Percentiles rank a stretch among this genome's conserved stretches.
Conservation (phyloP, 1,140 invertebrate species). For the Magallana angulata region DNA sequence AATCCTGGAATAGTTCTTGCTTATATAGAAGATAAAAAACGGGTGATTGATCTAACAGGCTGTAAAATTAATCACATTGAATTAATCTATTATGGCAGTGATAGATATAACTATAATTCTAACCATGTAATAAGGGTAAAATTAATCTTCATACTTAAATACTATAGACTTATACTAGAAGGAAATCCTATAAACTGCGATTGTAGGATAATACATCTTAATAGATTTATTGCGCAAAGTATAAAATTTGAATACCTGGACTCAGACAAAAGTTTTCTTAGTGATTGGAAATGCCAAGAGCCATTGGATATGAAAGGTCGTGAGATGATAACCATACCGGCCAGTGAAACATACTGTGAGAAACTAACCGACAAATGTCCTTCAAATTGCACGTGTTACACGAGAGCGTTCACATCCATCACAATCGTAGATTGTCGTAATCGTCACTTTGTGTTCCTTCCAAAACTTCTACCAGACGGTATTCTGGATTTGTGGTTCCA, state of each 20-base stretch:
- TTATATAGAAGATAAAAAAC: constrained; percentile 21
- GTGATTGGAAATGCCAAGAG: constrained; percentile 61
- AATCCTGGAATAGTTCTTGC: constrained; percentile 39
- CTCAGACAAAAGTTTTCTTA: constrained; percentile 63
- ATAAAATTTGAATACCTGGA: constrained; percentile 32
- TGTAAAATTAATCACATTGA: constrained; percentile 54
- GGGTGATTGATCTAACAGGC: constrained; percentile 49
- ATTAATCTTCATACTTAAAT: constrained; percentile 51
- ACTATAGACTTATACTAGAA: constrained; percentile 62
- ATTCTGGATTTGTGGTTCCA: constrained; percentile 67
- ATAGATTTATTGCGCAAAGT: constrained; percentile 47
- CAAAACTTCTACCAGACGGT: constrained; percentile 55
- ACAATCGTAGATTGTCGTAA: constrained; percentile 67
- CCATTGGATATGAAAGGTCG: constrained; percentile 59
- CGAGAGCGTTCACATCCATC: constrained; percentile 50
- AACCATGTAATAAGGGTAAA: constrained; percentile 31
- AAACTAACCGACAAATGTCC: constrained; percentile 55
- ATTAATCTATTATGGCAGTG: neutral
- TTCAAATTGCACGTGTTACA: constrained; percentile 61
- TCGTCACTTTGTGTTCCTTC: constrained; percentile 44
- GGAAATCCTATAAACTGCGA: constrained; percentile 62
- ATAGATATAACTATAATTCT: neutral
- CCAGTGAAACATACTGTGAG: constrained; percentile 65
- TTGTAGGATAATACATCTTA: constrained; percentile 62
- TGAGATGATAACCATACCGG: constrained; percentile 48